These are phyloP conservation scores for Oscarella lobularis DNA, from an alignment of 37 sponge, comb jelly and placozoan genomes.

Conservation along the genomic window DNA sequence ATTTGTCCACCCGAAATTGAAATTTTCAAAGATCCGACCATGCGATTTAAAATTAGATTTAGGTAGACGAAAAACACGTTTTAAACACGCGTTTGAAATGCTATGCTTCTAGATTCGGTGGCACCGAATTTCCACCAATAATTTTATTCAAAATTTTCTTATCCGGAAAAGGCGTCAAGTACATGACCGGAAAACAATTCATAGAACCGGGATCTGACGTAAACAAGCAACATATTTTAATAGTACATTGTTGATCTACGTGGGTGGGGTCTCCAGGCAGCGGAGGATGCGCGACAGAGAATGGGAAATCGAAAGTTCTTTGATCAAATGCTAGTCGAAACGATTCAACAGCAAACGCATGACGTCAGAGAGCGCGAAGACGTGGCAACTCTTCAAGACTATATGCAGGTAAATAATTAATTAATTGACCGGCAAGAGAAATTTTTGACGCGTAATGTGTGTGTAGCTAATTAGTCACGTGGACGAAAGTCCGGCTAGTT, in stretches of 20 bases:
- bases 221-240: constrained; percentile 4
- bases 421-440: not conserved
- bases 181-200: constrained; percentile 80
- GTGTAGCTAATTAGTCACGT: constrained; percentile 18
- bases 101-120: constrained; percentile 54
- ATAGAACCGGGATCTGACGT: constrained; percentile 66
- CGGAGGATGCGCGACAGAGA: constrained; percentile 67
- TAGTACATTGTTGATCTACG: constrained; percentile 3
- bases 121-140: constrained; percentile 71
- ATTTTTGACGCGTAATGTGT: not conserved
- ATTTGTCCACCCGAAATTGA: constrained; percentile 69
- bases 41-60: constrained; percentile 74
- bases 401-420: constrained; percentile 55
- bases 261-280: constrained; percentile 38
- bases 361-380: constrained; percentile 68
- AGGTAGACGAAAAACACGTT: constrained; percentile 37
- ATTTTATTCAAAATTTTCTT: constrained; percentile 86
- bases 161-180: constrained; percentile 37
- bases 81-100: not conserved
- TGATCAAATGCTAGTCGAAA: constrained; percentile 72
- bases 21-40: constrained; percentile 73
- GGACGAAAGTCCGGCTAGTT: constrained; percentile 80
- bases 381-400: constrained; percentile 80
- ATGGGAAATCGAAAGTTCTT: constrained; percentile 81
- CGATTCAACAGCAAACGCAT: constrained; percentile 46